Conservation (phyloP, 2,113 vertebrate species). For the Toxotes chatareus region DNA sequence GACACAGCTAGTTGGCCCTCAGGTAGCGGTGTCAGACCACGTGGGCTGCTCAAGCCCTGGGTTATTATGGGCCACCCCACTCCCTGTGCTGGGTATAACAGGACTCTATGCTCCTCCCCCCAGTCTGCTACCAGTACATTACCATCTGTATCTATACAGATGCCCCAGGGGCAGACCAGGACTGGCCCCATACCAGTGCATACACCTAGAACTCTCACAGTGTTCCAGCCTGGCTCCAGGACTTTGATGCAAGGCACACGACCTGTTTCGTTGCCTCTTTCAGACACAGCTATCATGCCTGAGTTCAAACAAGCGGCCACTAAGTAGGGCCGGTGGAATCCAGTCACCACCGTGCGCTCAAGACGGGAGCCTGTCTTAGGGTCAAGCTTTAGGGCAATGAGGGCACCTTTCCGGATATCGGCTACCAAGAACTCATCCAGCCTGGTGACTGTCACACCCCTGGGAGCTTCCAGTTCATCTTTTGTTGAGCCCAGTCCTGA, state of each 20-base stretch:
- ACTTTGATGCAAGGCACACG: constrained; percentile 85
- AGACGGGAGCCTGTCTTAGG: constrained; percentile 77
- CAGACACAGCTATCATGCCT: constrained; percentile 84
- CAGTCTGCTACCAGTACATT: constrained; percentile 86
- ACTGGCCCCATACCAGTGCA: constrained; percentile 80
- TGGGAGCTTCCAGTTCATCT: constrained; percentile 84
- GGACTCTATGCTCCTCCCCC: constrained; percentile 81
- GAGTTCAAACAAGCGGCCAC: constrained; percentile 80
- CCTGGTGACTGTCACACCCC: constrained; percentile 82
- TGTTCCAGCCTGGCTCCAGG: constrained; percentile 83
- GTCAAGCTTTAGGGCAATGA: constrained; percentile 81
- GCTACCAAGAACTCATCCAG: constrained; percentile 85
- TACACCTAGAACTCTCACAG: constrained; percentile 82
- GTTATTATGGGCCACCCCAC: constrained; percentile 72
- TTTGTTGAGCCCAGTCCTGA: constrained; percentile 61
- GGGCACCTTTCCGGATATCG: constrained; percentile 83
- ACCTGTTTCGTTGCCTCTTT: constrained; percentile 82
- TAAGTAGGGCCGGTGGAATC: constrained; percentile 86
- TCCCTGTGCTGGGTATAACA: constrained; percentile 81
- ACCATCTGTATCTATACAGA: constrained; percentile 84
- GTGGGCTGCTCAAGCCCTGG: constrained; percentile 84
- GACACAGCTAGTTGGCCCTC: constrained; percentile 83
- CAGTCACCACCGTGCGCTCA: constrained; percentile 82
- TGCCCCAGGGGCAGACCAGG: constrained; percentile 85
- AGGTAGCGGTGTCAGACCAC: constrained; percentile 83